These are phyloP conservation scores for Pristionchus fissidentatus DNA, from an alignment of 2,888 invertebrate genomes.

Conservation along the genomic window DNA sequence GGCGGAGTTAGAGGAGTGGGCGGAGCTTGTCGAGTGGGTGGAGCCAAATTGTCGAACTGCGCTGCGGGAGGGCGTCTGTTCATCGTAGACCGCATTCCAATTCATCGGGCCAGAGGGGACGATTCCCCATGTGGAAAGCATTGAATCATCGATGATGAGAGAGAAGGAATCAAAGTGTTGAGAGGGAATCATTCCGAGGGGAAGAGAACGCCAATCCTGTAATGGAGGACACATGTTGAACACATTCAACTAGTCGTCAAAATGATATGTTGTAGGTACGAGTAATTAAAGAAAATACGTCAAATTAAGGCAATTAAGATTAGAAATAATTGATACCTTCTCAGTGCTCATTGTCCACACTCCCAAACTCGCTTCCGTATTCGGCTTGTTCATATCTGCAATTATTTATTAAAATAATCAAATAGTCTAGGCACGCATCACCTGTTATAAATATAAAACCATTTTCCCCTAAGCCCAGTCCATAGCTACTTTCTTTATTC, in stretches of 20 bases:
- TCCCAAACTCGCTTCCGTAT: neutral
- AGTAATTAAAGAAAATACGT: too few species aligned
- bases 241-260: too few species aligned
- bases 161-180: constrained; percentile 16
- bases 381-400: constrained; percentile 34
- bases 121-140: constrained; percentile 20
- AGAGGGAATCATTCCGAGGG: constrained; percentile 45
- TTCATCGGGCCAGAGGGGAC: neutral
- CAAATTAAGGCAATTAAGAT: neutral
- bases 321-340: neutral
- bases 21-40: neutral
- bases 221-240: too few species aligned
- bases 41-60: too few species aligned
- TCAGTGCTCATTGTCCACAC: constrained; percentile 45
- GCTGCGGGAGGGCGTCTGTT: neutral
- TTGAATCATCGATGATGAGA: constrained; percentile 39
- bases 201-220: constrained; percentile 24
- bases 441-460: neutral
- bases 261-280: too few species aligned
- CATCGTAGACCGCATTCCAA: constrained; percentile 37
- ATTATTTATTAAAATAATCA: neutral
- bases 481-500: too few species aligned
- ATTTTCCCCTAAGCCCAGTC: too few species aligned
- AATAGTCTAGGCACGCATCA: neutral
- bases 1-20: too few species aligned